phyloP scores from a whole-genome alignment of 2,797 vertebrate species.

The Heteromormyrus szaboi region DNA sequence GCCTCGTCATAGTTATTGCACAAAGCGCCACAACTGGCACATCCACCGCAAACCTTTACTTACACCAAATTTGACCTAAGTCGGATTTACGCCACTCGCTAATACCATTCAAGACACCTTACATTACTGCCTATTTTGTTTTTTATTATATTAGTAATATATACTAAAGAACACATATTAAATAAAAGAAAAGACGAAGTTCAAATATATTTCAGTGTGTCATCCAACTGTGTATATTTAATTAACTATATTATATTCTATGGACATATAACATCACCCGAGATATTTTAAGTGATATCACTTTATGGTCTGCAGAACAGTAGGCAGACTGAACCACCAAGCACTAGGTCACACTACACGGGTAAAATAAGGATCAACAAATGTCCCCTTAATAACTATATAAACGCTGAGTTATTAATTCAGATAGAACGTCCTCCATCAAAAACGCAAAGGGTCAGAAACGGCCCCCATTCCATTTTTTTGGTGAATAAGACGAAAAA shows the following conservation, averaged over 20 bases:
- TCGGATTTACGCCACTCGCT: neutral
- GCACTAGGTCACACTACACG: neutral
- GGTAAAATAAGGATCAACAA: neutral
- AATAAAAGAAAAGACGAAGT: neutral
- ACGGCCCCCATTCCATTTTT: neutral
- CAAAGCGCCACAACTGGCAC: neutral
- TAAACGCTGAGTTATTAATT: neutral
- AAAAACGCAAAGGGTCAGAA: neutral
- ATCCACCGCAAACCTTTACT: neutral
- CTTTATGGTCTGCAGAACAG: neutral
- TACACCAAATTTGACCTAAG: neutral
- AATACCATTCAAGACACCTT: neutral
- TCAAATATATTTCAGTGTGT: neutral
- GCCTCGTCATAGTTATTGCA: neutral
- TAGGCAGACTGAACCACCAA: neutral
- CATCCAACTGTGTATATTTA: neutral
- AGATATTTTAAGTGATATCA: neutral
- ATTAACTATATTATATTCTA: neutral
- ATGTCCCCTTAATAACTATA: neutral
- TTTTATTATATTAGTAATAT: neutral
- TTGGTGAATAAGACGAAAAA: neutral
- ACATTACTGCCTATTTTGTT: neutral
- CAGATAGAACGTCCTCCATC: neutral
- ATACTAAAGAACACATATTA: neutral
- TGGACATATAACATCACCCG: neutral